Evolutionary conservation across 2,113 vertebrate species (phyloP).

Genomic region (Xiphorhynchus elegans): DNA sequence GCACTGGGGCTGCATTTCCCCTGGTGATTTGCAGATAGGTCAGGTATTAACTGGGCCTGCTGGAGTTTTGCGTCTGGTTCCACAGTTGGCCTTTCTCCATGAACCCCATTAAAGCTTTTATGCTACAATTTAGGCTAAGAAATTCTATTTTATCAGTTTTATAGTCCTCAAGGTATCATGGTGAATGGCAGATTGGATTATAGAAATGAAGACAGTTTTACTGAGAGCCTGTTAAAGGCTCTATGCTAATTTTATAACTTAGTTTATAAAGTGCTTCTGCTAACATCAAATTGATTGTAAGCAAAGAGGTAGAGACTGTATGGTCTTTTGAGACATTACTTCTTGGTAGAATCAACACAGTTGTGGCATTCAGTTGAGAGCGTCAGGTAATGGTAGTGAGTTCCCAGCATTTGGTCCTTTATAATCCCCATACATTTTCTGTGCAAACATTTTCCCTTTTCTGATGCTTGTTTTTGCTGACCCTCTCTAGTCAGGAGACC

Average conservation of each 20-base stretch:
- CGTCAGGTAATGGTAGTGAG: not conserved
- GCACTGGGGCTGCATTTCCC: not conserved
- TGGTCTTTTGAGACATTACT: not conserved
- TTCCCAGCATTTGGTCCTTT: slow-evolving; percentile 4
- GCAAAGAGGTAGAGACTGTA: not conserved
- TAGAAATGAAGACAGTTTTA: slow-evolving; percentile 19
- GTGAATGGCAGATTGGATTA: not conserved
- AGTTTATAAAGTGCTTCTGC: slow-evolving; percentile 3
- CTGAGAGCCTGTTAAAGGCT: not conserved
- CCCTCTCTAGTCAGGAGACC: slow-evolving; percentile 49
- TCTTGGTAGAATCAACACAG: not conserved
- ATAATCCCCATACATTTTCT: slow-evolving; percentile 47
- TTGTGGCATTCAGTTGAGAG: not conserved
- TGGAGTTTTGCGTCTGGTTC: not conserved
- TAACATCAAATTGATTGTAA: not conserved
- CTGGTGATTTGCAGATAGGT: not conserved
- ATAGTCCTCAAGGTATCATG: not conserved
- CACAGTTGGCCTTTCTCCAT: slow-evolving; percentile 14
- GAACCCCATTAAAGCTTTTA: slow-evolving; percentile 38
- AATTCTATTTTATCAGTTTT: slow-evolving; percentile 9
- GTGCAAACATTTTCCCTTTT: slow-evolving; percentile 63
- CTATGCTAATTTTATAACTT: not conserved
- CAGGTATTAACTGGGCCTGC: not conserved
- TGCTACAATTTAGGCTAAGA: not conserved
- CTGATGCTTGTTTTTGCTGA: slow-evolving; percentile 62